Evolutionary conservation across 2,797 vertebrate species (phyloP), one percentile per base, ranked within the genome.

Genomic region (Onychomys torridus): DNA sequence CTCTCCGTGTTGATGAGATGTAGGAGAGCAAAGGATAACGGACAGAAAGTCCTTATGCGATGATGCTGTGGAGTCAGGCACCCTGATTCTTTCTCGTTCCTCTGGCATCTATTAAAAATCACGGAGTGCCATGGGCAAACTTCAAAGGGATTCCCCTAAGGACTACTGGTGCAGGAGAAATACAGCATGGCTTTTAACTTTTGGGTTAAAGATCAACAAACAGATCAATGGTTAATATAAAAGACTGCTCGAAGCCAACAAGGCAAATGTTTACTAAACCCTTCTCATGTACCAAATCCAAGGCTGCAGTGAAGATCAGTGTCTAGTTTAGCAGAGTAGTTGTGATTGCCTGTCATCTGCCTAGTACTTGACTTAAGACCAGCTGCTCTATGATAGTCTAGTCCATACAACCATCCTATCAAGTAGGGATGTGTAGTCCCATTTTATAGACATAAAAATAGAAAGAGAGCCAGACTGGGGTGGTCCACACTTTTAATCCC

Each of bases 191-290:
- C 59, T 10, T 89, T 71, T 76, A 61, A 43, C 25, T 75, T 94
- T 86, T 76, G 78, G 59, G 59, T 63, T 86, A 73, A 96, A 23
- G 8, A 29, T 69, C 55, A 91, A 25, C 49, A 87, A n/a, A 57
- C 65, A 61, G 27, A 94, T 87, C 63, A 85, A 55, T 75, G 29
- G 49, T 82, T 78, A 86, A 85, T 83, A 71, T n/a, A 93, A 93
- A 86, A 69, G 11, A 85, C 43, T 81, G 63, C 32, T 95, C n/a
- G 71, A 27, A 90, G 34, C 76, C 69, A 94, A 52, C 37, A 93
- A 95, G 82, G 49, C 75, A 87, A 93, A 93, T 93, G 63, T 67
- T 81, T 92, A 94, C 67, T 55, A 88, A 95, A 57, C 11, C 10
- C 14, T 55, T 86, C 76, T 76, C 34, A 19, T n/a, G 67, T 43